Evolutionary conservation across 2,888 invertebrate genomes (phyloP).

Genomic region (Magallana nippona): DNA sequence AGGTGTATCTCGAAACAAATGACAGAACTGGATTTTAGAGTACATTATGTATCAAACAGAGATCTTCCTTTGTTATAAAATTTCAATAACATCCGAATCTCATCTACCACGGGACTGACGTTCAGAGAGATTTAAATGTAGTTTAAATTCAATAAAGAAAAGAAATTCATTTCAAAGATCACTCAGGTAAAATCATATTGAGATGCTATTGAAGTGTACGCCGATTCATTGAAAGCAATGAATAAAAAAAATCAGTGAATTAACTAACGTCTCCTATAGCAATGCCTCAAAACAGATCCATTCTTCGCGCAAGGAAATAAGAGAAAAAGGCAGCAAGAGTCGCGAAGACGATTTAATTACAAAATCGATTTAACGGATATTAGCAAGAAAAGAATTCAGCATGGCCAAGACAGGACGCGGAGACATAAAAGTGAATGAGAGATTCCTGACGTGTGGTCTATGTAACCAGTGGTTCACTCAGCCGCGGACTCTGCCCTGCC

Average conservation of each 20-base stretch:
- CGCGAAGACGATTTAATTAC: not conserved
- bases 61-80: not conserved
- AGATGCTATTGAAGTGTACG: constrained; percentile 22
- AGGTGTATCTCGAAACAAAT: no score
- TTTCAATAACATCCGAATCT: not conserved
- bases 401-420: constrained; percentile 18
- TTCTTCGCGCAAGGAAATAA: not conserved
- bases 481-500: constrained; percentile 59
- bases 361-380: constrained; percentile 18
- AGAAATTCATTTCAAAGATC: constrained; percentile 13
- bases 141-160: constrained; percentile 4
- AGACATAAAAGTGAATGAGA: constrained; percentile 45
- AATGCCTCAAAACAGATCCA: constrained; percentile 1
- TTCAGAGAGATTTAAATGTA: constrained; percentile 25
- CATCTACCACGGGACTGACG: not conserved
- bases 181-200: constrained; percentile 18
- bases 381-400: not conserved
- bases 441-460: constrained; percentile 56
- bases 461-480: constrained; percentile 56
- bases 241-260: constrained; percentile 2
- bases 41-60: constrained; percentile 8
- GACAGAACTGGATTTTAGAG: no score
- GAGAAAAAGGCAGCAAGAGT: not conserved
- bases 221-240: not conserved
- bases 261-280: constrained; percentile 9